A percentile compares a stretch with the other conserved stretches of the same genome.
These are phyloP conservation scores for Protaetia brevitarsis DNA, from an alignment of 1,140 invertebrate genomes.

Conservation along the genomic window DNA sequence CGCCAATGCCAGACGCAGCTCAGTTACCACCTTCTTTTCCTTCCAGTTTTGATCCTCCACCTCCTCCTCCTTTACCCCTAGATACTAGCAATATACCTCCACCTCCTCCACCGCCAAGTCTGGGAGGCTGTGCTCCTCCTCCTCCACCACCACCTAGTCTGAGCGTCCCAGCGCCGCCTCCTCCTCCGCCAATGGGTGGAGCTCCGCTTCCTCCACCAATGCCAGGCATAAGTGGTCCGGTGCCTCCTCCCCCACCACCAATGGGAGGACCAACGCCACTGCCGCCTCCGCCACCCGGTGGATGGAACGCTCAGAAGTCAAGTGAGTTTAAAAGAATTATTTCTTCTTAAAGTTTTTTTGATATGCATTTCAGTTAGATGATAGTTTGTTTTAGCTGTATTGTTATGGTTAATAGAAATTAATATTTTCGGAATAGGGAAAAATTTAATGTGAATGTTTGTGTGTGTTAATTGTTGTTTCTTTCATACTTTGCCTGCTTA, in stretches of 20 bases:
- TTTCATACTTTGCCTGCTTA: background rate
- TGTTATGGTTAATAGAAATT: background rate
- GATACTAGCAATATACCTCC: constrained; percentile 41
- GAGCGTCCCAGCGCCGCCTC: constrained; percentile 32
- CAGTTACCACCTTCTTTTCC: background rate
- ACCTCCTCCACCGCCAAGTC: constrained; percentile 48
- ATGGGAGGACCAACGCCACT: constrained; percentile 54
- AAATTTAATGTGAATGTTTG: background rate
- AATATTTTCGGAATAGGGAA: background rate
- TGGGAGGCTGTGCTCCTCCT: constrained; percentile 47
- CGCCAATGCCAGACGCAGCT: background rate
- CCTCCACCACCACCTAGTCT: constrained; percentile 42
- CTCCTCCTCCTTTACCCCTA: too few species aligned
- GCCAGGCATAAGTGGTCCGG: constrained; percentile 35
- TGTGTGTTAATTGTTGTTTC: background rate
- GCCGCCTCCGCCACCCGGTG: constrained; percentile 70
- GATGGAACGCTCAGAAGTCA: constrained; percentile 69
- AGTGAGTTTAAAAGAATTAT: constrained; percentile 52
- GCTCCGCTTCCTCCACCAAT: constrained; percentile 45
- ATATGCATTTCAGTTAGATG: background rate
- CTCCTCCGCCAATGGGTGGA: constrained; percentile 35
- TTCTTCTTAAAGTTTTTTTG: background rate
- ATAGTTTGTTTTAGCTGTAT: constrained; percentile 1
- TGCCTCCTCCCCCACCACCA: constrained; percentile 37
- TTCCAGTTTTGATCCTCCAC: constrained; percentile 29